phyloP scores from a whole-genome alignment of 64 coral and sea anemone genomes.

The Stichodactyla mertensii region DNA sequence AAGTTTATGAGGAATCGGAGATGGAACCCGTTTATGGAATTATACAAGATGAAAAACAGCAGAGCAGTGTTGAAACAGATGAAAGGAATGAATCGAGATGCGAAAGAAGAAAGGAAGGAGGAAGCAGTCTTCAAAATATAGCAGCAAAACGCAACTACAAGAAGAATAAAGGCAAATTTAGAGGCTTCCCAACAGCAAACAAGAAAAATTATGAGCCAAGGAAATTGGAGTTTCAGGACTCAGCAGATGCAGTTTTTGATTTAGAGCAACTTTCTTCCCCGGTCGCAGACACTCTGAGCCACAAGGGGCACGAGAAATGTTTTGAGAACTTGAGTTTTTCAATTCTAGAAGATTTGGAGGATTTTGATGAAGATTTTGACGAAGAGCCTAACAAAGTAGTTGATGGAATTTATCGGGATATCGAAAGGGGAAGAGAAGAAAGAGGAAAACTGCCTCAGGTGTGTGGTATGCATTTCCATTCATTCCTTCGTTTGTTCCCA shows the following conservation, averaged over 20 bases:
- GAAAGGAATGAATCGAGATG: neutral
- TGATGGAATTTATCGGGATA: neutral
- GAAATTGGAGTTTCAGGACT: neutral
- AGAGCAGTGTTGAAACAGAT: neutral
- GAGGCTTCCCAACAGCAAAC: neutral
- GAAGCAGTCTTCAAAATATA: neutral
- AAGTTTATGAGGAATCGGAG: neutral
- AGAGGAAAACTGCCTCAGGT: neutral
- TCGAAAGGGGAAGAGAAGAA: neutral
- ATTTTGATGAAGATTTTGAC: slow-evolving; percentile 20
- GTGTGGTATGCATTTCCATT: neutral
- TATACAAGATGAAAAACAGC: neutral
- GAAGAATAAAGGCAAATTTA: neutral
- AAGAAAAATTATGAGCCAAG: neutral
- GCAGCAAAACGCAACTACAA: neutral
- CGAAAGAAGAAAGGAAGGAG: neutral
- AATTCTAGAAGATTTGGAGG: neutral
- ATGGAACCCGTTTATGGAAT: neutral
- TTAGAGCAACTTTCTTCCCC: neutral
- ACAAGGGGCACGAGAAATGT: neutral
- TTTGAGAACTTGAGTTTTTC: slow-evolving; percentile 14
- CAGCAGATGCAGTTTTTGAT: neutral
- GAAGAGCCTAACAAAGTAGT: slow-evolving; percentile 3
- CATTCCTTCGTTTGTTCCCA: neutral
- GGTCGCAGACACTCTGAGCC: too few relatives aligned